Evolutionary conservation across 2,797 vertebrate genomes (phyloP).

Genomic region (Diplodus puntazzo): DNA sequence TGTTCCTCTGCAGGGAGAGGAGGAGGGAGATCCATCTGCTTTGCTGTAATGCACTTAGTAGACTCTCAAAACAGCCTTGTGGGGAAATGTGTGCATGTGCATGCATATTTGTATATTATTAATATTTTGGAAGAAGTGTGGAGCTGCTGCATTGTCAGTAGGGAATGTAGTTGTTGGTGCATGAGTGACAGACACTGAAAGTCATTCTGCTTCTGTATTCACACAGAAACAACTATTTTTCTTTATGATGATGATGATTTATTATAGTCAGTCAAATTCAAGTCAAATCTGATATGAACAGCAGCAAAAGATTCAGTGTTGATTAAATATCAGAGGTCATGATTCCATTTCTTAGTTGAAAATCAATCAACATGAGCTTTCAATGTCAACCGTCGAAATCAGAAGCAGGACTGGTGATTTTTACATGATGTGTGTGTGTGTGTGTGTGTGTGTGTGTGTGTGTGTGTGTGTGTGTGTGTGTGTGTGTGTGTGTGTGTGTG

Average conservation of each 20-base stretch:
- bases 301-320: too few species aligned
- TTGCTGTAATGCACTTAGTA: slow-evolving; percentile 15
- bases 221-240: background rate
- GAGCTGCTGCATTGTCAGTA: background rate
- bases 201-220: background rate
- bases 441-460: background rate
- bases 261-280: too few species aligned
- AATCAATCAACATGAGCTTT: too few species aligned
- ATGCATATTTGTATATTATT: background rate
- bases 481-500: background rate
- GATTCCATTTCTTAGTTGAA: too few species aligned
- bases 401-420: too few species aligned
- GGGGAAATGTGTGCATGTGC: background rate
- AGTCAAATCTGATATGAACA: too few species aligned
- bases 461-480: background rate
- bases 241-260: too few species aligned
- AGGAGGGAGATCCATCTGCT: slow-evolving; percentile 1
- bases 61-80: slow-evolving; percentile 8
- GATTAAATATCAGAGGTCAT: too few species aligned
- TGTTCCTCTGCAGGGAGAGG: slow-evolving; percentile 1
- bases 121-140: background rate
- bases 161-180: background rate
- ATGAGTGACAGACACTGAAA: background rate
- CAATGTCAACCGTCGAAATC: too few species aligned
- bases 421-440: background rate